Base-by-base conservation (phyloP, 2,888 invertebrate genomes). In the Drosophila paracracens region DNA sequence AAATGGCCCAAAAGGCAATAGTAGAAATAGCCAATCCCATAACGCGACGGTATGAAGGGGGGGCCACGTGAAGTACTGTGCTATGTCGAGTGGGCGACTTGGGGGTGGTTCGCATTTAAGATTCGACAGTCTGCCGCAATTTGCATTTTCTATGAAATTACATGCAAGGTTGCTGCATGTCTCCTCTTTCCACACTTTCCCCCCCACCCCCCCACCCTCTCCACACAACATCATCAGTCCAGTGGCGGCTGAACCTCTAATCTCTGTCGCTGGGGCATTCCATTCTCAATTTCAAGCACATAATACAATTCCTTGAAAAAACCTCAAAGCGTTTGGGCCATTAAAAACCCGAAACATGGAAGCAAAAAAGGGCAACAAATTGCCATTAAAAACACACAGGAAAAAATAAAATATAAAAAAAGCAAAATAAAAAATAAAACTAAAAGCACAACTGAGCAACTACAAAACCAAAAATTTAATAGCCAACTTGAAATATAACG, bases 1-100 rank as follows among this genome's bases (percentile, higher is more conserved):
- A 84, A 89, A 84, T 82, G 88, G 88, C 68, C 70, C 60, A 84
- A 71, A 78, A 51, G 62, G 59, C 79, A 82, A 73, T 81, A 68
- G 67, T 54, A 53, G 69, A 83, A 74, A 82, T 79, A 75, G 71
- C 85, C 70, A 58, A 82, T 66, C 60, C 59, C 56, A 77, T 52
- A 79, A 64, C 52, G 11, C 18, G 25, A 36, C 36, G 16, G 7
- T 7, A 13, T 7, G 27, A 25, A 13, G 21, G 29, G 18, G 21
- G 8, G 27, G 25, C n/a, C 8, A 10, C 3, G 36, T 7, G 16
- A 5, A 31, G 29, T 1, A 21, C 11, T 11, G 43, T 57, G 25
- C 10, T 54, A 13, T 48, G 16, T 4, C 57, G 40, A 46, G 68
- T 43, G 40, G 70, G 58, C 43, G 40, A 31, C 35, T 43, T 43